These are phyloP conservation scores for Bombus vancouverensis DNA, from an alignment of 1,140 invertebrate species.

Conservation along the genomic window DNA sequence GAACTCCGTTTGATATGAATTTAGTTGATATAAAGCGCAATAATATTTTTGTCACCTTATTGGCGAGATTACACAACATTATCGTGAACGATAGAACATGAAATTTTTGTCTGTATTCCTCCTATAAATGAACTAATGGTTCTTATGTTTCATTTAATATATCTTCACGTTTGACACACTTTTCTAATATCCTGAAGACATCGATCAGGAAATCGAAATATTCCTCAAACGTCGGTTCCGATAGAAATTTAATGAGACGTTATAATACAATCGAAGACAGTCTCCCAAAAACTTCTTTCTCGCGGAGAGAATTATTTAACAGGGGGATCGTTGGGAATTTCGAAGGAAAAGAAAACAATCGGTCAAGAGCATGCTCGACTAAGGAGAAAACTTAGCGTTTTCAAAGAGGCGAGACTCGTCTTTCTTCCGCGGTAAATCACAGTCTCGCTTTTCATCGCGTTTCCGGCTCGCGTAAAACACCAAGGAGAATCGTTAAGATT, in stretches of 20 bases:
- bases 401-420: background rate
- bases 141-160: background rate
- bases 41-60: no score
- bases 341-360: background rate
- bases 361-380: background rate
- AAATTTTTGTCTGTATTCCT: no score
- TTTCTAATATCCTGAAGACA: background rate
- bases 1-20: no score
- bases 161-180: background rate
- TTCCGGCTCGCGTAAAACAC: background rate
- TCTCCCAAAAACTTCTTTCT: background rate
- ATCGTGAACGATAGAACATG: no score
- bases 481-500: slow-evolving; percentile 9
- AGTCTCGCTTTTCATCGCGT: slow-evolving; percentile 2
- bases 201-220: background rate
- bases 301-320: background rate
- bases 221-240: background rate
- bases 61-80: no score
- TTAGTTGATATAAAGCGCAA: no score
- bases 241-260: background rate
- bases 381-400: slow-evolving; percentile 20
- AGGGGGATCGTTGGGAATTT: background rate
- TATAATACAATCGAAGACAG: no score
- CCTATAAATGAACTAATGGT: background rate
- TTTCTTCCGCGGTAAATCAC: slow-evolving; percentile 32